Evolutionary conservation across 2,888 invertebrate genomes (phyloP), one percentile per base, ranked within the genome.

Genomic region (Cryptophagus acutangulus): DNA sequence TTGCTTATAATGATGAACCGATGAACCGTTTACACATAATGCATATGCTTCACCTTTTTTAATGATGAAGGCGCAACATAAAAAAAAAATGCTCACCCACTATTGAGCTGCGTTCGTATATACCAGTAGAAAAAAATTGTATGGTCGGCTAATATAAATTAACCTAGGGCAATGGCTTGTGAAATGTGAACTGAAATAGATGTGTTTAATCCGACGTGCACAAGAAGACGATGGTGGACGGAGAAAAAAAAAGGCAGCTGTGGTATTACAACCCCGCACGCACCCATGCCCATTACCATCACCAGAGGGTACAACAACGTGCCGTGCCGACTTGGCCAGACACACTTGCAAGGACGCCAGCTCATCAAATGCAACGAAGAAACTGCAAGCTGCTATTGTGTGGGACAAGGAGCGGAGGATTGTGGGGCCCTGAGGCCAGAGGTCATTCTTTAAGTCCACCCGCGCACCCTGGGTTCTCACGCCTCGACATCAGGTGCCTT

Each of bases 381-480:
- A 3, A 8, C 9, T 15, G 12, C 14, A 31, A 13, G n/a, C 16
- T 31, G 4, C 15, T 4, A 31, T 15, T 13, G 36, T 30, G 40
- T 33, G 17, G 41, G 44, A 47, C 28, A 40, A 42, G 44, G 47
- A 45, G 38, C 24, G 38, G 35, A 30, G 26, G 37, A 30, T 24
- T 40, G n/a, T 26, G n/a, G 4, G 38, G 46, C 45, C 51, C 41
- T 40, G 46, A 39, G 49, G 53, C 45, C 51, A 54, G 38, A 52
- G 55, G 55, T 55, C 55, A 54, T 49, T 41, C 42, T 43, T n/a
- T 49, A 37, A 35, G 46, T 49, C 51, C 55, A 54, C 55, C 55
- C 55, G 53, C 53, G 43, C 49, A 48, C 52, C 52, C 46, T 41
- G 41, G 39, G 55, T 54, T 55, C 55, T 55, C 55, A 55, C 55